Percentiles rank a stretch among this genome's conserved stretches.
Conservation (phyloP, 2,113 vertebrate species). For the Sander vitreus region DNA sequence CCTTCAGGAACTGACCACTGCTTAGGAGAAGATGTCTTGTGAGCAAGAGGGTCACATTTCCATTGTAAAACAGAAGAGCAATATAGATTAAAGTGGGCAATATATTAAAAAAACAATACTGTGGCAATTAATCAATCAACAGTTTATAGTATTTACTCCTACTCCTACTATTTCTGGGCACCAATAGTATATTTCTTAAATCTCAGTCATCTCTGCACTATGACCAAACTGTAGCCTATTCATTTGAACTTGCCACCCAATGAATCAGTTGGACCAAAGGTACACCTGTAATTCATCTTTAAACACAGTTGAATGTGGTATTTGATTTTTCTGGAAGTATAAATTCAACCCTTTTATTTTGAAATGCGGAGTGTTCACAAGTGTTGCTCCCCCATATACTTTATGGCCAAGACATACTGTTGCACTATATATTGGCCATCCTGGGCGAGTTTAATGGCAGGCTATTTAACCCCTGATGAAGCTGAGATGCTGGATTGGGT, state of each 20-base stretch:
- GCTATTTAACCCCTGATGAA: not conserved
- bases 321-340: not conserved
- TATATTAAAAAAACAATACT: too few species aligned
- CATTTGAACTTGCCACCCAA: not conserved
- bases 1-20: not conserved
- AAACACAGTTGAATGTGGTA: not conserved
- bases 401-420: not conserved
- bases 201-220: not conserved
- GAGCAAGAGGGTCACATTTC: not conserved
- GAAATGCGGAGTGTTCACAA: not conserved
- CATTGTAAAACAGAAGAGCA: not conserved
- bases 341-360: not conserved
- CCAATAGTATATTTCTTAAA: not conserved
- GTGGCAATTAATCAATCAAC: not conserved
- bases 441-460: not conserved
- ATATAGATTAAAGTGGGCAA: not conserved
- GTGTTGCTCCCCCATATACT: not conserved
- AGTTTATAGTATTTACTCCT: not conserved
- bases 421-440: not conserved
- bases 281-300: not conserved
- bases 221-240: not conserved
- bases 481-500: not conserved
- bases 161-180: not conserved
- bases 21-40: not conserved
- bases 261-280: not conserved